Evolutionary conservation across 2,113 vertebrate genomes (phyloP), one percentile per base, ranked within the genome.

Genomic region (Megatriorchis doriae): DNA sequence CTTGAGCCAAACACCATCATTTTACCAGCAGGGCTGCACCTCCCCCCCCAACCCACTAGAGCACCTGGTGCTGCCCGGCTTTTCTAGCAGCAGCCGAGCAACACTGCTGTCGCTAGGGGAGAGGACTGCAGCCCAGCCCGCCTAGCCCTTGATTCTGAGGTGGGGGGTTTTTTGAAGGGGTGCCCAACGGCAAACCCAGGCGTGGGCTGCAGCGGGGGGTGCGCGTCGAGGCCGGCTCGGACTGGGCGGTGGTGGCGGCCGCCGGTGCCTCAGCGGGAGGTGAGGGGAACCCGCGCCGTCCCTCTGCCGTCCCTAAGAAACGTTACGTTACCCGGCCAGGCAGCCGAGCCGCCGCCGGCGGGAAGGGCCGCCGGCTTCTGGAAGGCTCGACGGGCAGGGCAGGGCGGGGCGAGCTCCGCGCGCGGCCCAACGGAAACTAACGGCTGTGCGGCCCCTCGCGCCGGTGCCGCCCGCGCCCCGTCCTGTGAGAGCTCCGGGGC

Each of bases 41-140:
- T 5, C 14, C 50, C 14, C 13, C 13, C 22, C 47, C 36, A 38
- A 38, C 36, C 25, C 36, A 12, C 14, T 0, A 4, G 16, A 8
- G 26, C 3, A 1, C 36, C 6, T 3, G 2, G 43, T 2, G 4
- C 61, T 22, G 34, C 36, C 34, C 0, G 1, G 11, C 25, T 32
- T 6, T 27, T 19, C 65, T 6, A 7, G 45, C 40, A 48, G 70
- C 56, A 52, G 56, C 34, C 3, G 3, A 47, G 63, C 38, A 15
- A 8, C 1, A 2, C 4, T 1, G 27, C 20, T 40, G 52, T 34
- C 4, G 3, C 45, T 2, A 21, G 7, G 42, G 27, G 9, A n/a
- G 7, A 31, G 32, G 11, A 4, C 8, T 6, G 36, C 43, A 2
- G 16, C 36, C 32, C 27, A 3, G 3, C 13, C 22, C 7, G 4